Conservation (phyloP, 2,113 vertebrate species). For the Echinops telfairi region DNA sequence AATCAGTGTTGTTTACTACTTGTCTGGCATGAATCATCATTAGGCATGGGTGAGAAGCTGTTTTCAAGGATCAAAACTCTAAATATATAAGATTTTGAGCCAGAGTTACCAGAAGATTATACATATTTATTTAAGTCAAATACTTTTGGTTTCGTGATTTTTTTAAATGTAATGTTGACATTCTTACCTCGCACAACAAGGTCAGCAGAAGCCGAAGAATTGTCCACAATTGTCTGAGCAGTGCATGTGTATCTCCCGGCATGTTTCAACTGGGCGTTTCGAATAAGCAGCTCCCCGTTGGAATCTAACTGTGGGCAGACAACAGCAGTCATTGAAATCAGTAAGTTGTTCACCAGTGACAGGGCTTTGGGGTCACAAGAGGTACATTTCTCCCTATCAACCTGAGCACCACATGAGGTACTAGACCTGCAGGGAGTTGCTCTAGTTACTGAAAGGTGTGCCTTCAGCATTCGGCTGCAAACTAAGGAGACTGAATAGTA, state of each 20-base stretch:
- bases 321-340: slow-evolving; percentile 28
- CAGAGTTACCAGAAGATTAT: background rate
- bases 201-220: slow-evolving; percentile 93
- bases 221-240: slow-evolving; percentile 96
- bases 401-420: background rate
- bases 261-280: slow-evolving; percentile 93
- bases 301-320: slow-evolving; percentile 89
- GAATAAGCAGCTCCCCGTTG: slow-evolving; percentile 94
- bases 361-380: background rate
- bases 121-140: slow-evolving; percentile 14
- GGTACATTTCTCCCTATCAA: background rate
- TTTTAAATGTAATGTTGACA: background rate
- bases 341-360: background rate
- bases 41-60: background rate
- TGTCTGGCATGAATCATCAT: slow-evolving; percentile 11
- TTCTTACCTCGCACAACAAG: slow-evolving; percentile 96
- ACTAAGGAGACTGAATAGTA: background rate
- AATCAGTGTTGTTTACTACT: slow-evolving; percentile 62
- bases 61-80: background rate
- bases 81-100: slow-evolving; percentile 4
- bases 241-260: slow-evolving; percentile 95
- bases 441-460: background rate
- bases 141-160: slow-evolving; percentile 10
- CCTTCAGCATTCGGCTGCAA: background rate
- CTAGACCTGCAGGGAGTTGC: background rate